Base-by-base conservation (phyloP, 1,140 invertebrate species). In the Marisa cornuarietis region DNA sequence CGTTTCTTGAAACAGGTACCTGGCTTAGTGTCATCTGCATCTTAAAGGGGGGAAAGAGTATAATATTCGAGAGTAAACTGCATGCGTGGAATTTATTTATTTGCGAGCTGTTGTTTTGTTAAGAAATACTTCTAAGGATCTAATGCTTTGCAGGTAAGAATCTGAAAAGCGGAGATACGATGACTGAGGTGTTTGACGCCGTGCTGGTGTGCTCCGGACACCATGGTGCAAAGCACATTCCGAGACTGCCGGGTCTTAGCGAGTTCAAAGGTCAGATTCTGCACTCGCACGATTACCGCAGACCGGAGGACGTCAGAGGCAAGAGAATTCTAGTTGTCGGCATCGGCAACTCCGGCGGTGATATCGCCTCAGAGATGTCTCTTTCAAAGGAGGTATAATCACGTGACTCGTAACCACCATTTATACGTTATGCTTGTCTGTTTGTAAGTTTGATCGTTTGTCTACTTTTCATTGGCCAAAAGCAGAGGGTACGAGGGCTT, bases 321-420 rank as follows among this genome's bases (percentile, higher is more conserved):
- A 91, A 92, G 81, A 83, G 85, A 51, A 90, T 92, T 16, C 83
- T 93, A 22, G 87, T 93, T 42, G 83, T 93, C 26, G 92, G 93
- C 18, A 89, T 93, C 51, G 92, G 92, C 16, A 93, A 93, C 83
- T 93, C 92, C 24, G 91, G 90, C 13, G 83, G 89, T 0, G 92
- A 93, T 83, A 88, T 89, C 26, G 91, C 91, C 42, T 91, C 90
- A 13, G 92, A 93, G 80, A 78, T 93, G 22, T 87, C 87, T 26
- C 86, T 87, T 63, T 85, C 72, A 22, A 65, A 22, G 9, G 42
- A 81, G 76, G 80, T 81, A 42, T 20, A 42, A 6, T 6, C 31
- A 42, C 31, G 31, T 42, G 31, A 42, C 31, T 42, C 6, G 31
- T 42, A 42, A 42, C 31, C 31, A 42, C 31, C 31, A 42, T 42